Base-by-base conservation (phyloP, 2,888 invertebrate species). In the Melanotus villosus region DNA sequence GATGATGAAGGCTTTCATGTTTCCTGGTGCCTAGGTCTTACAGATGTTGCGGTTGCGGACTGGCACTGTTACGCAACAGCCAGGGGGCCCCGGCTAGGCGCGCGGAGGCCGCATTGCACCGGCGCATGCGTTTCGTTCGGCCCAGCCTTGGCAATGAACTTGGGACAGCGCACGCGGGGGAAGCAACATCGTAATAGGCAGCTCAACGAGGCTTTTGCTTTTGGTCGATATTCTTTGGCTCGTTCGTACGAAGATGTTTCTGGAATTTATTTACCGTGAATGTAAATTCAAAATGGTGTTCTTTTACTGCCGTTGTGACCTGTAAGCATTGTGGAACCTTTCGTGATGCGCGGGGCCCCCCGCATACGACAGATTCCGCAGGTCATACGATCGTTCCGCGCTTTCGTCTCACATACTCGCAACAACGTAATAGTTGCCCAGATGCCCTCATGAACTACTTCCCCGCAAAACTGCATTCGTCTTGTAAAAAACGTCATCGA, bases 101-200 rank as follows among this genome's bases (percentile, higher is more conserved):
- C 75, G 75, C 68, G 75, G 80, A 78, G 79, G 88, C 89, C 89
- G 90, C 90, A 90, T 86, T 89, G 90, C 89, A 88, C 78, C 71
- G 68, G 80, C 82, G 81, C 82, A 77, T 87, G 84, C 83, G 88
- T 89, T 73, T 72, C 71, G 57, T 66, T 89, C 68, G 75, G 68
- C 72, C 73, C 73, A 77, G 90, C 92, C 92, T 92, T 92, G 92
- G 91, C 91, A 92, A 90, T 92, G 92, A 92, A 91, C 91, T 91
- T 91, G 91, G 90, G 90, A 89, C 86, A 86, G 87, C 86, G 65
- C 57, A 58, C 65, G 68, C 52, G 62, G 70, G 62, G 70, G 52
- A 52, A 63, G 21, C 56, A 26, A 63, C 58, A 43, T 66, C 65
- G 60, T 57, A 45, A 54, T 52, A 47, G 66, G 47, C 36, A 41